phyloP scores from a whole-genome alignment of 2,113 vertebrate species.

The Pycnonotus jocosus region DNA sequence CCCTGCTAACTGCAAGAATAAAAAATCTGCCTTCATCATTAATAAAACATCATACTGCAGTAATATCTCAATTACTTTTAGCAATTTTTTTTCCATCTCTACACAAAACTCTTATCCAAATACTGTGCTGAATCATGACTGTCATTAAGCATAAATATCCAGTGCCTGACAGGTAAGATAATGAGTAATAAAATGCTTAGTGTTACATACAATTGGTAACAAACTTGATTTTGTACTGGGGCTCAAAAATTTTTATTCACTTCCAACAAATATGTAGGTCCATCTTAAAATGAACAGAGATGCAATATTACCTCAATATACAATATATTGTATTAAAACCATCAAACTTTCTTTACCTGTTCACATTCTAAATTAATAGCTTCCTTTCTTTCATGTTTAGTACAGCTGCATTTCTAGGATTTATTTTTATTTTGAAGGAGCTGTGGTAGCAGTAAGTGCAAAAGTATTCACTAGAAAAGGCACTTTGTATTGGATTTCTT shows the following conservation, averaged over 20 bases:
- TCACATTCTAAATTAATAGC: background rate
- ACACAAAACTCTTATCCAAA: background rate
- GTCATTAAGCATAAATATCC: background rate
- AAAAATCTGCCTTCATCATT: background rate
- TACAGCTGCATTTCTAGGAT: background rate
- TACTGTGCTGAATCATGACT: background rate
- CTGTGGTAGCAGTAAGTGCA: background rate
- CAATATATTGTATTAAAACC: background rate
- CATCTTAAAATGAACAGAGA: background rate
- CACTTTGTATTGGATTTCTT: background rate
- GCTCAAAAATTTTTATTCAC: background rate
- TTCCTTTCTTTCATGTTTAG: background rate
- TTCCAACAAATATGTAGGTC: background rate
- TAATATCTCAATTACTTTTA: background rate
- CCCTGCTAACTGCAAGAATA: background rate
- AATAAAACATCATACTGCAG: background rate
- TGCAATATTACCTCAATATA: background rate
- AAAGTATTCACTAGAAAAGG: background rate
- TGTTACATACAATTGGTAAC: background rate
- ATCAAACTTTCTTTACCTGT: background rate
- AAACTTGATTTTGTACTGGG: background rate
- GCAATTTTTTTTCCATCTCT: background rate
- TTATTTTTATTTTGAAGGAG: background rate
- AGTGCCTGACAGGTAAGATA: background rate
- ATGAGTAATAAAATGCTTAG: background rate